Conservation (phyloP, 2,888 invertebrate species). For the Zaprionus lineosus region DNA sequence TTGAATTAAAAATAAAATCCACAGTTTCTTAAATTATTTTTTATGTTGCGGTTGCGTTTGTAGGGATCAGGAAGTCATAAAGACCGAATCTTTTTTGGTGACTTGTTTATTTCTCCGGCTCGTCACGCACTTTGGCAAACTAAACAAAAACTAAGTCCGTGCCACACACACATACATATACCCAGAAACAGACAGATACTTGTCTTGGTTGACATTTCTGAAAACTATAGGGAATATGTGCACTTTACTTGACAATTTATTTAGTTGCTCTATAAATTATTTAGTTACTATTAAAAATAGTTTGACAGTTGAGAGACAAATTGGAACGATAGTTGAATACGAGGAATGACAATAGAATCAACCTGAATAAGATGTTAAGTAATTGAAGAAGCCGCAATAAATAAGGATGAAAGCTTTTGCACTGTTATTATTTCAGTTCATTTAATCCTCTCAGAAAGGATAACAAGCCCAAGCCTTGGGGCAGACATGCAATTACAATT, state of each 20-base stretch:
- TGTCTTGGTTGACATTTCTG: slow-evolving; percentile 26
- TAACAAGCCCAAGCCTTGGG: not conserved
- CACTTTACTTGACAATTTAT: slow-evolving; percentile 22
- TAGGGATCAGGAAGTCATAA: not conserved
- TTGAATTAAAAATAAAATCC: too few relatives aligned
- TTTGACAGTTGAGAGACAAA: not conserved
- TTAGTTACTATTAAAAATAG: slow-evolving; percentile 35
- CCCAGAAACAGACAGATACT: slow-evolving; percentile 9
- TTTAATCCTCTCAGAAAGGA: slow-evolving; percentile 16
- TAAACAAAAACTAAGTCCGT: slow-evolving; percentile 12
- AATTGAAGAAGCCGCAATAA: too few relatives aligned
- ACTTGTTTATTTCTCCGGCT: slow-evolving; percentile 8
- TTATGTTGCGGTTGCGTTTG: not conserved
- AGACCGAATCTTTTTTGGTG: not conserved
- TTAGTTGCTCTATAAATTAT: slow-evolving; percentile 1
- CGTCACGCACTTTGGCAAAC: slow-evolving; percentile 42
- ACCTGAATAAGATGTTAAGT: too few relatives aligned
- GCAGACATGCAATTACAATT: slow-evolving; percentile 9
- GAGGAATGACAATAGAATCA: too few relatives aligned
- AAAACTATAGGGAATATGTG: slow-evolving; percentile 9
- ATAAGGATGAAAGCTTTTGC: too few relatives aligned
- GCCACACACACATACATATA: not conserved
- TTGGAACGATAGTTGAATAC: too few relatives aligned
- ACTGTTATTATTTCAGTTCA: not conserved
- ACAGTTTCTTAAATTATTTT: not conserved